Base-by-base conservation (phyloP, 1,140 invertebrate genomes). In the Drosophila sproati region DNA sequence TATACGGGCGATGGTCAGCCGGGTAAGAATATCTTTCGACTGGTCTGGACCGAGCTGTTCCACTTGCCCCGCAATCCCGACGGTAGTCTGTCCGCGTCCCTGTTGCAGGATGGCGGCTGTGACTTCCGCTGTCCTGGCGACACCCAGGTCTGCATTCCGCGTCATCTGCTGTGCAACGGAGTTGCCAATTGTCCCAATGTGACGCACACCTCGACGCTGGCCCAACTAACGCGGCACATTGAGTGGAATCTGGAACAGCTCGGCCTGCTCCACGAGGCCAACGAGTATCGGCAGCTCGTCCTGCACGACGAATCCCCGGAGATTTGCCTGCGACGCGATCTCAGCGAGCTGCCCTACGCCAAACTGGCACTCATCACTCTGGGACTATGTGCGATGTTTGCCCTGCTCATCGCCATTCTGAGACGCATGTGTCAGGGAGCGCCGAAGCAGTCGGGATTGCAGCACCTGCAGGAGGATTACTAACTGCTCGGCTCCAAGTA, bases 11-110 rank as follows among this genome's bases (percentile, higher is more conserved):
- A 93, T 50, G 92, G 90, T 0, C 92, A 91, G 43, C 96, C 97
- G 0, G 96, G 96, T 0, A 93, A 96, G 61, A 96, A 97, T 2
- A 95, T 96, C 1, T 98, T 98, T 83, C 96, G 97, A 92, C 95
- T 98, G 32, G 96, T 96, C 3, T 98, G 97, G 97, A 98, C 97
- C 3, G 97, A 98, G 82, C 93, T 98, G n/a, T 97, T 95, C 83
- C 97, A 97, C 91, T 93, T 98, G 69, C 96, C 97, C 0, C 94
- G 96, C 61, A 97, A 97, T 91, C 94, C 95, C 6, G 96, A 97
- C 72, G 96, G 96, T 1, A 95, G 95, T n/a, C 86, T 97, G 41
- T 96, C 96, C 93, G 96, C 95, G 5, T 96, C 95, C 10, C 93
- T 94, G 51, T 86, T 96, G 54, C 94, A 96, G 68, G 94, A 96